Evolutionary conservation across 2,797 vertebrate genomes (phyloP).

Genomic region (Stomatorhinus walkeri): DNA sequence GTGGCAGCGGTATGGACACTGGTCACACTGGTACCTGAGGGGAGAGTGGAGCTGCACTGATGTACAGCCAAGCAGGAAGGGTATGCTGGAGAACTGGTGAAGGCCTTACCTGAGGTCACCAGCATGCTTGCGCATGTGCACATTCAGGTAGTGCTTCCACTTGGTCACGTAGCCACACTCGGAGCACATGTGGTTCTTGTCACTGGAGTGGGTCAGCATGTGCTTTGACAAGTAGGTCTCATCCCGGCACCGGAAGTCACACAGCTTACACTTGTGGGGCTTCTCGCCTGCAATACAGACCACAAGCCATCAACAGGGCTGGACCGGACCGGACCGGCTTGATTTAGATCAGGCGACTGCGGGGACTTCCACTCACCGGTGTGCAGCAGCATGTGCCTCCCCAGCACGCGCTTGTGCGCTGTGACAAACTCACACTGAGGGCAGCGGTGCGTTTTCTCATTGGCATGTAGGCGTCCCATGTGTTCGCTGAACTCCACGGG

Average conservation of each 20-base stretch:
- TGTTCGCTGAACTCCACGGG: constrained; percentile 85
- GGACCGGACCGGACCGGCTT: no score
- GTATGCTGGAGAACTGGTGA: background rate
- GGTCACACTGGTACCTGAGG: constrained; percentile 83
- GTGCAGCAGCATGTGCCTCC: constrained; percentile 83
- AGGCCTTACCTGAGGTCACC: constrained; percentile 81
- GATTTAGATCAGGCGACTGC: background rate
- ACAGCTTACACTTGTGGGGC: constrained; percentile 85
- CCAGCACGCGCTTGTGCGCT: constrained; percentile 84
- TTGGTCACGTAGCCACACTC: constrained; percentile 97
- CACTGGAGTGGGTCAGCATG: constrained; percentile 84
- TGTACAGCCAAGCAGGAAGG: background rate
- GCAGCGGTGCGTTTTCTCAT: constrained; percentile 88
- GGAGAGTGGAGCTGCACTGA: background rate
- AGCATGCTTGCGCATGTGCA: constrained; percentile 95
- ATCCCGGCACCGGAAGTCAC: constrained; percentile 88
- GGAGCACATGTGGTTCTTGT: constrained; percentile 95
- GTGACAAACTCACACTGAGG: constrained; percentile 82
- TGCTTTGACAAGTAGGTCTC: constrained; percentile 95
- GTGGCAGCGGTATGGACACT: constrained; percentile 89
- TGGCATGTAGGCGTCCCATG: constrained; percentile 81
- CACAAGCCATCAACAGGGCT: background rate
- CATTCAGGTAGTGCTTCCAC: constrained; percentile 93
- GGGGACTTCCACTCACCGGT: constrained; percentile 64
- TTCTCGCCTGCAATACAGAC: constrained; percentile 72